These are phyloP conservation scores for Leptestheria dahalacensis DNA, from an alignment of 1,140 invertebrate species.

Conservation along the genomic window DNA sequence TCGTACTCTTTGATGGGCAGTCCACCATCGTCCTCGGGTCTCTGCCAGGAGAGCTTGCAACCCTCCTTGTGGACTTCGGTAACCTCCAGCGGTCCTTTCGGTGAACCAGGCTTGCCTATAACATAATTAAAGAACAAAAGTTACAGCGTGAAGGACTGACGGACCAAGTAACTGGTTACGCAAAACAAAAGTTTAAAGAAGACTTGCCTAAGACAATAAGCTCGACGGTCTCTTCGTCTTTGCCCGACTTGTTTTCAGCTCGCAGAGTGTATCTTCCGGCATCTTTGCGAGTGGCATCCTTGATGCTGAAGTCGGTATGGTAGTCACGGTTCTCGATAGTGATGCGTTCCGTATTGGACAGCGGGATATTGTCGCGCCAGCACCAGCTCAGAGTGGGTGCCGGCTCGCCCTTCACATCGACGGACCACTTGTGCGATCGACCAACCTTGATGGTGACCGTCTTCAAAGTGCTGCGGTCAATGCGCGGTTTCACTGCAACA, in stretches of 20 bases:
- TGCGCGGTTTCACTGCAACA: constrained; percentile 65
- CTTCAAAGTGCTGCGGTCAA: constrained; percentile 78
- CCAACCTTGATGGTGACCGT: constrained; percentile 72
- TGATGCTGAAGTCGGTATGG: constrained; percentile 74
- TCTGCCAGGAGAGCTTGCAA: constrained; percentile 76
- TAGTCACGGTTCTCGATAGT: constrained; percentile 81
- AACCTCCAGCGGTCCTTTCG: constrained; percentile 78
- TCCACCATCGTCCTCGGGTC: constrained; percentile 85
- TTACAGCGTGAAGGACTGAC: constrained; percentile 10
- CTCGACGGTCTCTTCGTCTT: constrained; percentile 76
- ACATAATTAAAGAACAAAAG: constrained; percentile 10
- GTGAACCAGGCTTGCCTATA: constrained; percentile 53
- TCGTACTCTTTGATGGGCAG: constrained; percentile 85
- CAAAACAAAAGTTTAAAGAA: background rate
- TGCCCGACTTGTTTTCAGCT: constrained; percentile 76
- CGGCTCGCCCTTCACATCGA: constrained; percentile 79
- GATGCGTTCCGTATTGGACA: constrained; percentile 66
- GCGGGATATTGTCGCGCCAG: constrained; percentile 63
- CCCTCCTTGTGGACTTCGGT: constrained; percentile 69
- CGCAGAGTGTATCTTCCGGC: constrained; percentile 80
- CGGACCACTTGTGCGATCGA: constrained; percentile 80
- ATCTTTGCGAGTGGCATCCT: constrained; percentile 67
- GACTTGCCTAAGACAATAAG: constrained; percentile 67
- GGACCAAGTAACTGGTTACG: background rate
- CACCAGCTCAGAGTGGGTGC: constrained; percentile 70